Evolutionary conservation across 2,888 invertebrate genomes (phyloP).

Genomic region (Priocnemis perturbator): DNA sequence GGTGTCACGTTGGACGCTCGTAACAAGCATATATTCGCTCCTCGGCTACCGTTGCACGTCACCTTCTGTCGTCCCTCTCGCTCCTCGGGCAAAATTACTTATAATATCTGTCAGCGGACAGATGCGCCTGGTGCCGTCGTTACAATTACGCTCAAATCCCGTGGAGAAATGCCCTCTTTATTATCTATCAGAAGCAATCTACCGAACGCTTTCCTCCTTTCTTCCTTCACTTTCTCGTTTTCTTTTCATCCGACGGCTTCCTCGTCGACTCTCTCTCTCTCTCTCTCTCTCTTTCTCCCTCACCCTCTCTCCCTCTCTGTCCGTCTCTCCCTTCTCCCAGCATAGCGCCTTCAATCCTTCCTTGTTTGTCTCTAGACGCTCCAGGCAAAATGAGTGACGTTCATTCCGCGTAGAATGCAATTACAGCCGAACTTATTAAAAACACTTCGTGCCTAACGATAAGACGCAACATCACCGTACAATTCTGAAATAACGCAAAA

Average conservation of each 20-base stretch:
- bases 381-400: too few species aligned
- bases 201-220: conserved; percentile 47
- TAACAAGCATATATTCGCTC: conserved; percentile 50
- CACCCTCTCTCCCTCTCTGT: conserved; percentile 14
- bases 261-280: conserved; percentile 7
- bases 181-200: conserved; percentile 68
- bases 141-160: conserved; percentile 56
- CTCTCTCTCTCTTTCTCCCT: neutral
- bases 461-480: too few species aligned
- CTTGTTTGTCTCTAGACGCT: too few species aligned
- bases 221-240: conserved; percentile 20
- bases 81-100: conserved; percentile 59
- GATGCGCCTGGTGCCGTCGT: conserved; percentile 53
- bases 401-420: too few species aligned
- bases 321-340: neutral
- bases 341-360: too few species aligned
- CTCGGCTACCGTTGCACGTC: conserved; percentile 32
- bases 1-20: conserved; percentile 62
- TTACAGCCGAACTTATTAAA: conserved; percentile 1
- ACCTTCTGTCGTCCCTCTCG: conserved; percentile 36
- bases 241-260: conserved; percentile 9
- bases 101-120: conserved; percentile 63
- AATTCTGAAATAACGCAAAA: neutral
- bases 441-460: too few species aligned
- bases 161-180: conserved; percentile 65